A percentile compares a stretch with the other conserved stretches of the same genome.
Evolutionary conservation across 53 echinoderm and acorn worm species (phyloP).

Genomic region (Echinarachnius parma): DNA sequence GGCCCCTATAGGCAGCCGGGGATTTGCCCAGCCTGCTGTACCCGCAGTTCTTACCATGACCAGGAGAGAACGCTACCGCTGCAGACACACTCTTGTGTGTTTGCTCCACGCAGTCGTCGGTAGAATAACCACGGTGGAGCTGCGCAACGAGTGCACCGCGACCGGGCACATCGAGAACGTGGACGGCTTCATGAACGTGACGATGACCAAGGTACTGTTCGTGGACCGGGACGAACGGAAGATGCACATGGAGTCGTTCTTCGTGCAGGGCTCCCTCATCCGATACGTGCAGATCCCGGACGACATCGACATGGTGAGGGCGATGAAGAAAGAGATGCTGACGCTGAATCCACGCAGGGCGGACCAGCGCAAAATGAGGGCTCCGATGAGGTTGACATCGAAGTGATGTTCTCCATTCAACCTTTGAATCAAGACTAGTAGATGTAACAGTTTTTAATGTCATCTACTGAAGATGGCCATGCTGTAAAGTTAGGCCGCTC

Average conservation of each 20-base stretch:
- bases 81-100: constrained; percentile 69
- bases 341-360: neutral
- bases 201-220: constrained; percentile 69
- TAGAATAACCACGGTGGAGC: constrained; percentile 78
- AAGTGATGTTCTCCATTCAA: no score
- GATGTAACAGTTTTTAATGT: no score
- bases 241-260: constrained; percentile 64
- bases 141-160: constrained; percentile 72
- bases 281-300: constrained; percentile 92
- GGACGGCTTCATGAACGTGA: constrained; percentile 94
- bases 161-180: constrained; percentile 70
- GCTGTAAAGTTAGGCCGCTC: no score
- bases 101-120: constrained; percentile 69
- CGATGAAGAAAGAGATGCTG: constrained; percentile 60
- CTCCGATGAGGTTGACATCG: no score
- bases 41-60: no score
- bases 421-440: no score
- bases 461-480: no score
- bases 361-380: no score
- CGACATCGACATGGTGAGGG: constrained; percentile 65
- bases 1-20: no score
- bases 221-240: constrained; percentile 47
- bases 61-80: constrained; percentile 61
- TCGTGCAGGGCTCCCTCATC: constrained; percentile 71
- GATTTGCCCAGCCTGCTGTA: no score